Evolutionary conservation across 1,140 invertebrate species (phyloP), one percentile per base, ranked within the genome.

Genomic region (Subanguina moxae): DNA sequence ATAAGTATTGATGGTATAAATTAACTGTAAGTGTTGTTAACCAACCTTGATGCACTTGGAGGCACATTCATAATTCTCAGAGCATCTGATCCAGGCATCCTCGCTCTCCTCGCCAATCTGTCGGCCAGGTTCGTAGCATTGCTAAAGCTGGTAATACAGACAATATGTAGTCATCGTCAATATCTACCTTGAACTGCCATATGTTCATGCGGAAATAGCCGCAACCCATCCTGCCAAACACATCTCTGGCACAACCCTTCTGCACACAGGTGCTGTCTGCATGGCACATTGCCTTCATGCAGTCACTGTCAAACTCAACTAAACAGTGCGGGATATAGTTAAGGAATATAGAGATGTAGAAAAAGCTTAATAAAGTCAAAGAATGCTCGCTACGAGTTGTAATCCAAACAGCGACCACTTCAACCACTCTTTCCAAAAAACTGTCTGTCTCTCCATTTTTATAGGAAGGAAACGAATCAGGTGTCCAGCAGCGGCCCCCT

Each of bases 191-290:
- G 62, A 77, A 81, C 62, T 82, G 80, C 69, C 77, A 80, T 23
- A 82, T 82, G 65, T 82, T 82, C 72, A 82, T 72, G 19, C 81
- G 56, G 64, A 82, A 82, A 46, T 72, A 82, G n/a, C 80, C 80
- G 64, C 80, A 82, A 25, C 80, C 80, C 52, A 82, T 43, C 15
- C 80, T 64, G 43, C 76, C 80, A 58, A 72, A 68, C 19, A 70
- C 65, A 65, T 82, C 80, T 13, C 71, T 23, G 21, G 79, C 65
- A 57, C 80, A 82, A 38, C 80, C 80, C 27, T 76, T 71, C 23
- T 74, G 80, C 17, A 72, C 74, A 68, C 80, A 82, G 23, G 71
- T 80, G 46, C 74, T 78, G 67, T 82, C 80, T 27, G 71, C 75
- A 27, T 77, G 30, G 65, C 80, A 82, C 80, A 82, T 82, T 15